phyloP scores from a whole-genome alignment of 2,888 invertebrate genomes.

The Omphaloscelis lunosa region DNA sequence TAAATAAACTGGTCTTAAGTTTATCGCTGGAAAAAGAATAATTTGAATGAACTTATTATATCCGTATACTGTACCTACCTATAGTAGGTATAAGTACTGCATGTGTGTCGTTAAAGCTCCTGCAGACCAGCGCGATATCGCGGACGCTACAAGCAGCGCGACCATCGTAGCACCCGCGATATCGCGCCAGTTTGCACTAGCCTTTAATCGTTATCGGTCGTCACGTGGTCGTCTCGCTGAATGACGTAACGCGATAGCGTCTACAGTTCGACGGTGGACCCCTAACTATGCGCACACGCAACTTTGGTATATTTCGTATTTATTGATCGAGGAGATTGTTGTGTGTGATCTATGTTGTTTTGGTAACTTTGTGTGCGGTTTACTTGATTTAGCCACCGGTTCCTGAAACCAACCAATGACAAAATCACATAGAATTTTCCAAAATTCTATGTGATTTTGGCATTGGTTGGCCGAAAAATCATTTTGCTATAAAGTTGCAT shows the following conservation, averaged over 20 bases:
- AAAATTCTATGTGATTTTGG: neutral
- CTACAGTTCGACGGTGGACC: conserved; percentile 26
- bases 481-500: neutral
- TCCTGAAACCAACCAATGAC: too few relatives aligned
- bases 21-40: too few relatives aligned
- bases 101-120: too few relatives aligned
- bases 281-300: conserved; percentile 43
- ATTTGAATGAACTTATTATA: neutral
- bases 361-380: neutral
- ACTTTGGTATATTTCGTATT: conserved; percentile 24
- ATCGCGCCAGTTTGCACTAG: too few relatives aligned
- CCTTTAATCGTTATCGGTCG: conserved; percentile 49
- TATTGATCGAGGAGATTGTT: conserved; percentile 30
- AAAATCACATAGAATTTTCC: too few relatives aligned
- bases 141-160: too few relatives aligned
- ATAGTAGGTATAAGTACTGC: neutral
- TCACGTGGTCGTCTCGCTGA: conserved; percentile 39
- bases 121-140: too few relatives aligned
- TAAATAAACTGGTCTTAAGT: neutral
- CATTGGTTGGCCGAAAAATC: neutral
- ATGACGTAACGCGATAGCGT: conserved; percentile 47
- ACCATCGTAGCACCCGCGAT: too few relatives aligned
- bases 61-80: neutral
- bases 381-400: neutral
- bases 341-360: conserved; percentile 32